phyloP scores from a whole-genome alignment of 2,888 invertebrate species.

The Cetonia aurata region DNA sequence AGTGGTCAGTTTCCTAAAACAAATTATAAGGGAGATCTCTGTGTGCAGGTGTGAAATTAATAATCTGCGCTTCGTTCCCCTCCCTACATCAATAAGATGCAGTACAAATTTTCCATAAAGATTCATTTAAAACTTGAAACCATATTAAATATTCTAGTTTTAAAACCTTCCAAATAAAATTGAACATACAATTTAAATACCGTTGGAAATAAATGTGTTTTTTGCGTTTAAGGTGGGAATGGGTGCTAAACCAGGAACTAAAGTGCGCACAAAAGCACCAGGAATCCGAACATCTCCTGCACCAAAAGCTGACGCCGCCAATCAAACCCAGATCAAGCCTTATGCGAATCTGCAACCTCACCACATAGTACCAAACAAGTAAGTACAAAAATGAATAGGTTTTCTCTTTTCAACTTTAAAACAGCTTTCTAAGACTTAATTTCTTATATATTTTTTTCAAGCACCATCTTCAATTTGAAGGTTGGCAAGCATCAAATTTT shows the following conservation, averaged over 20 bases:
- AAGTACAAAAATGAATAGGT: constrained; percentile 52
- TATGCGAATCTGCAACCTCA: constrained; percentile 67
- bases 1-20: constrained; percentile 20
- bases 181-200: no score
- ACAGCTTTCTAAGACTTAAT: no score
- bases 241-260: constrained; percentile 71
- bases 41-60: constrained; percentile 26
- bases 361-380: constrained; percentile 71
- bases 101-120: not conserved
- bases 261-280: constrained; percentile 79
- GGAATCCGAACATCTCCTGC: constrained; percentile 78
- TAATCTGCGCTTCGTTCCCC: constrained; percentile 32
- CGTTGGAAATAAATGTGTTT: not conserved
- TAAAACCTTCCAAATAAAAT: no score
- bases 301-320: constrained; percentile 81
- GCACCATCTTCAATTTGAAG: no score
- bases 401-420: no score
- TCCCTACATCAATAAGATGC: constrained; percentile 20
- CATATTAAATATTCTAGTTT: no score
- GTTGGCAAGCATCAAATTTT: no score
- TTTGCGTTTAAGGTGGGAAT: constrained; percentile 55
- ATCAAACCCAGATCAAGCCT: constrained; percentile 75
- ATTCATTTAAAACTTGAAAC: not conserved
- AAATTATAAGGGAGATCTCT: constrained; percentile 29
- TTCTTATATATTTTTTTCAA: no score